These are phyloP conservation scores for Alfaro cultratus DNA, from an alignment of 2,797 vertebrate genomes.

Conservation along the genomic window DNA sequence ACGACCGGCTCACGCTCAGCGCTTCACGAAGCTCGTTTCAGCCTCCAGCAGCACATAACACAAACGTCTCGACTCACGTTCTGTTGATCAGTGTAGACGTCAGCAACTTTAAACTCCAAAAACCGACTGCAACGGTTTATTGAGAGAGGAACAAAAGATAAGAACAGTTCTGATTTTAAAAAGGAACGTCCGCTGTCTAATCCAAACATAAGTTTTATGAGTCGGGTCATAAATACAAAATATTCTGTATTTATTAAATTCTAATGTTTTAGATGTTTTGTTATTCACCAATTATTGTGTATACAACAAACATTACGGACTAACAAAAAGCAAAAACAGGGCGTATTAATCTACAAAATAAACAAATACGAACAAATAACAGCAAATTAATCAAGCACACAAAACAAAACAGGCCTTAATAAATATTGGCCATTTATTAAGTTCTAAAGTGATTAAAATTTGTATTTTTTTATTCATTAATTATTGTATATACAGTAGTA, in stretches of 20 bases:
- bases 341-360: too few relatives aligned
- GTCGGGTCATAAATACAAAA: not conserved
- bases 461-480: too few relatives aligned
- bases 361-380: too few relatives aligned
- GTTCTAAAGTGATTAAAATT: too few relatives aligned
- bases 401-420: too few relatives aligned
- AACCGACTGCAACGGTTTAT: not conserved
- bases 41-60: not conserved
- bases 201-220: not conserved
- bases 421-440: too few relatives aligned
- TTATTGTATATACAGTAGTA: too few relatives aligned
- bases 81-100: not conserved
- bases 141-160: not conserved
- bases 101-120: not conserved
- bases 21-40: not conserved
- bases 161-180: not conserved
- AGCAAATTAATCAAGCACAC: too few relatives aligned
- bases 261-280: not conserved
- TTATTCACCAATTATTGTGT: too few relatives aligned
- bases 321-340: too few relatives aligned
- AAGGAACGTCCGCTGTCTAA: not conserved
- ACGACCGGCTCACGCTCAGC: constrained; percentile 46
- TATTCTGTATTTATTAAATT: not conserved
- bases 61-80: not conserved
- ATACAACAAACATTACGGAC: too few relatives aligned